These are phyloP conservation scores for Paguma larvata DNA, from an alignment of 2,797 vertebrate species.

Conservation along the genomic window DNA sequence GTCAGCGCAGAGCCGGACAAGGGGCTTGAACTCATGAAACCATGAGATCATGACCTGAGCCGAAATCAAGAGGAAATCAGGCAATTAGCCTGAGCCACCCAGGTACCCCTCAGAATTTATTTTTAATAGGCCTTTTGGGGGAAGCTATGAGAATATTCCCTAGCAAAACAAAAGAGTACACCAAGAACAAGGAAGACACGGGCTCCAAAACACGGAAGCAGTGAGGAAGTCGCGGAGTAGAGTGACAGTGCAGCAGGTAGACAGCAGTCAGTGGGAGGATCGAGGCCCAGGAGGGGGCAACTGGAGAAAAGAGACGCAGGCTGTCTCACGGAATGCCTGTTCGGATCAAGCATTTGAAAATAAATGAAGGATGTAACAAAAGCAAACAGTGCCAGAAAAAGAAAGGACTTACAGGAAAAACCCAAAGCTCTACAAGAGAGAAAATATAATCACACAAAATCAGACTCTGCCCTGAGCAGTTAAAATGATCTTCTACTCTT, in stretches of 20 bases:
- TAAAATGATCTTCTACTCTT: background rate
- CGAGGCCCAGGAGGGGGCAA: rapidly evolving
- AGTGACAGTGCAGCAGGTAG: rapidly evolving
- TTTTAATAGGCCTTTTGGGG: background rate
- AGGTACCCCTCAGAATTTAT: background rate
- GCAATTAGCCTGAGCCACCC: no score
- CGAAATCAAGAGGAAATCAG: no score
- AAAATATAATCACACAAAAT: slow-evolving; percentile 13
- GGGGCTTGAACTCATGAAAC: no score
- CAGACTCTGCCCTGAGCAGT: background rate
- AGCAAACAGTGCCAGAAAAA: background rate
- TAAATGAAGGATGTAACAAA: background rate
- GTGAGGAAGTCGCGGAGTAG: background rate
- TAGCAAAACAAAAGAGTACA: slow-evolving; percentile 22
- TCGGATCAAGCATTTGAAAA: background rate
- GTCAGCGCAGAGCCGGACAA: no score
- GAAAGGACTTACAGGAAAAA: background rate
- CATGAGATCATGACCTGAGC: no score
- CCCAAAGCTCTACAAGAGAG: background rate
- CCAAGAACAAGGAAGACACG: background rate
- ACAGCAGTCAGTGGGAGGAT: no score
- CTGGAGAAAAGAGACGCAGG: background rate
- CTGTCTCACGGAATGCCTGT: background rate
- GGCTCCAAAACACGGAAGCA: background rate
- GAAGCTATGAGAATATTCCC: background rate